phyloP scores from a whole-genome alignment of 2,888 invertebrate species.

The Himalopsyche kuldschensis region DNA sequence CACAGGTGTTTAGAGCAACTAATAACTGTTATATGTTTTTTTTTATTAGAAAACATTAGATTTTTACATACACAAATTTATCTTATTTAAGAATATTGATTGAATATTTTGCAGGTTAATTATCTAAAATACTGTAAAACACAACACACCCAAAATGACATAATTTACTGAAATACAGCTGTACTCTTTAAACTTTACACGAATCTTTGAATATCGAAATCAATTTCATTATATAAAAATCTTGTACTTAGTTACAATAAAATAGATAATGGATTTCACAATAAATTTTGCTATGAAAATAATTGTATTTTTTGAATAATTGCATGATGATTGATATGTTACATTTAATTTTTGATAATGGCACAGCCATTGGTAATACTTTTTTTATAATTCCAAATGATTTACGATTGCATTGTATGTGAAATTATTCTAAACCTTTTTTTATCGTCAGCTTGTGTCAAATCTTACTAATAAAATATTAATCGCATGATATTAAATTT shows the following conservation, averaged over 20 bases:
- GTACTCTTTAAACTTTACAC: too few species aligned
- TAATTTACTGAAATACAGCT: too few species aligned
- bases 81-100: neutral
- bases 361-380: too few species aligned
- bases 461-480: neutral
- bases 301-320: too few species aligned
- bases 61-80: neutral
- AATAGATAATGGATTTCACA: too few species aligned
- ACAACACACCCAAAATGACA: too few species aligned
- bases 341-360: too few species aligned
- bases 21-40: neutral
- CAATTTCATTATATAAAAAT: too few species aligned
- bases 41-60: neutral
- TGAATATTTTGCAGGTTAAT: neutral
- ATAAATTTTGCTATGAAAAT: too few species aligned
- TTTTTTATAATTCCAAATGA: neutral
- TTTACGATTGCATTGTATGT: neutral
- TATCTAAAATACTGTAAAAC: neutral
- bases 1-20: slow-evolving; percentile 14
- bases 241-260: too few species aligned
- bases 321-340: too few species aligned
- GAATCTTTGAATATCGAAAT: too few species aligned
- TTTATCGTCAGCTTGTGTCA: neutral
- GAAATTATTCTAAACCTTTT: neutral
- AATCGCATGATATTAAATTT: neutral